These are phyloP conservation scores for Gymnosoma rotundatum DNA, from an alignment of 2,888 invertebrate genomes.

Conservation along the genomic window DNA sequence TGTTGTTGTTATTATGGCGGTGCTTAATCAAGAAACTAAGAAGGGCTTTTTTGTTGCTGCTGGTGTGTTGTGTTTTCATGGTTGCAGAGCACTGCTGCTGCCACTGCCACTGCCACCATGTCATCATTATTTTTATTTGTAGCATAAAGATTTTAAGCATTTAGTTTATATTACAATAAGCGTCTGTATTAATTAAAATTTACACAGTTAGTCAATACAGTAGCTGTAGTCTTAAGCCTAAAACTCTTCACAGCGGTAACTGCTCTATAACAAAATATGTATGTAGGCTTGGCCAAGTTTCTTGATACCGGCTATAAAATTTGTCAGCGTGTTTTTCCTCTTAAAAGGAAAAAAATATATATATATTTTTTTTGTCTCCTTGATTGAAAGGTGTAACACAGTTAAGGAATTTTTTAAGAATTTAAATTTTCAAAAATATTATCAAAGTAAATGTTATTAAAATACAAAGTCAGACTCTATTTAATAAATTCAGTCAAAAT, in stretches of 20 bases:
- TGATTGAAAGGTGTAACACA: constrained; percentile 13
- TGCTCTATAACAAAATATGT: constrained; percentile 24
- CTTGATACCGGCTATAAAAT: constrained; percentile 29
- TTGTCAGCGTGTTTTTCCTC: constrained; percentile 32
- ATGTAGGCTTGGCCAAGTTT: constrained; percentile 13
- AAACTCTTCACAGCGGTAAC: constrained; percentile 64
- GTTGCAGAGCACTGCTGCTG: not conserved
- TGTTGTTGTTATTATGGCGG: constrained; percentile 54
- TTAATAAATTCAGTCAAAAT: too few species aligned
- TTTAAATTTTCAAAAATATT: too few species aligned
- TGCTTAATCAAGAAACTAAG: constrained; percentile 67
- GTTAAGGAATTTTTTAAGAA: not conserved
- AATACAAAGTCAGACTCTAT: too few species aligned
- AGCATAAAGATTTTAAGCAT: constrained; percentile 55
- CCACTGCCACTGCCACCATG: constrained; percentile 24
- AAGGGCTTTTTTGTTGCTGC: constrained; percentile 50
- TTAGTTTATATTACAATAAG: constrained; percentile 67
- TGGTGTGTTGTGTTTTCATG: not conserved
- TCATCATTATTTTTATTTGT: constrained; percentile 37
- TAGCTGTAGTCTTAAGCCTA: constrained; percentile 48
- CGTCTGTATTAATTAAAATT: constrained; percentile 68
- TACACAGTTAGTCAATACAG: constrained; percentile 67
- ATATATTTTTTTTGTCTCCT: not conserved
- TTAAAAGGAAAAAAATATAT: not conserved
- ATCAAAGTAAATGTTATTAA: too few species aligned